Conservation (phyloP, 2,113 vertebrate genomes). For the Pithys albifrons region DNA sequence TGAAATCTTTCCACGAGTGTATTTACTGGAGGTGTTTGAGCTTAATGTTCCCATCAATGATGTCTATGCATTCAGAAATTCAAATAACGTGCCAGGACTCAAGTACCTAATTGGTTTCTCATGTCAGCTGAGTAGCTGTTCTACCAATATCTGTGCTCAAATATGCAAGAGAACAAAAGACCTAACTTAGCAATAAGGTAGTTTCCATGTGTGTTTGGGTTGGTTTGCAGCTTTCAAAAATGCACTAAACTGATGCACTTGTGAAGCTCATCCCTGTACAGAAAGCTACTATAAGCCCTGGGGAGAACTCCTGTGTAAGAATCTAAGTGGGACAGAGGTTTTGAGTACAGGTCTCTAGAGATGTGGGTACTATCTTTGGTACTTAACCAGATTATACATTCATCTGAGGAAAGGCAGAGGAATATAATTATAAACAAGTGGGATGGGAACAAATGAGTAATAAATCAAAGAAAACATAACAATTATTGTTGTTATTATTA, state of each 20-base stretch:
- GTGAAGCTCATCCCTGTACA: background rate
- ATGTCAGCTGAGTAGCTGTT: background rate
- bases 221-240: background rate
- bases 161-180: background rate
- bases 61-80: background rate
- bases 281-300: background rate
- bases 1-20: background rate
- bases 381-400: background rate
- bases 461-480: background rate
- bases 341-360: background rate
- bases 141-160: background rate
- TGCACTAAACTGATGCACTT: background rate
- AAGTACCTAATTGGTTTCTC: background rate
- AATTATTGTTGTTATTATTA: background rate
- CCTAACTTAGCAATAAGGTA: background rate
- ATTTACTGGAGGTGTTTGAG: background rate
- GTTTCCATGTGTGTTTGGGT: background rate
- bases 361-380: background rate
- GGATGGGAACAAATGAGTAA: background rate
- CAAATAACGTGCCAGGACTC: background rate
- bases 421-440: background rate
- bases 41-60: background rate
- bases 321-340: background rate
- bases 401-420: background rate
- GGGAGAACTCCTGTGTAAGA: background rate